Evolutionary conservation across 1,140 invertebrate genomes (phyloP).

Genomic region (Calephelis nemesis): DNA sequence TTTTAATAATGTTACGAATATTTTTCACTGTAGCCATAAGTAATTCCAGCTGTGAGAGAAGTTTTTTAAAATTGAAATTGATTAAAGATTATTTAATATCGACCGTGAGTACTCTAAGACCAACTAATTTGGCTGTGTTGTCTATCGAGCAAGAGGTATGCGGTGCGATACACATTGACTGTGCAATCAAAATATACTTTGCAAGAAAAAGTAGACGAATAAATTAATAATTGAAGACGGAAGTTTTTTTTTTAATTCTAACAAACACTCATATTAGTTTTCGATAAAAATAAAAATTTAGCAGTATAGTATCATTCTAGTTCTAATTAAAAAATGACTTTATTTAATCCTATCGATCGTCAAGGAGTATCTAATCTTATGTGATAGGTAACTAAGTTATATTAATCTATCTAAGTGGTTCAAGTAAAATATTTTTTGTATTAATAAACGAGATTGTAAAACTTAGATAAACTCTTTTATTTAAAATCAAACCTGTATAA

Average conservation of each 20-base stretch:
- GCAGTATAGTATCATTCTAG: slow-evolving; percentile 2
- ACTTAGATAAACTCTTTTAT: slow-evolving; percentile 1
- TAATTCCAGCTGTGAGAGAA: slow-evolving; percentile 6
- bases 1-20: slow-evolving; percentile 9
- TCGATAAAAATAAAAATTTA: slow-evolving; percentile 10
- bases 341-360: slow-evolving; percentile 5
- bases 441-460: slow-evolving; percentile 15
- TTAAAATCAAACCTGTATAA: too few species aligned
- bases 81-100: slow-evolving; percentile 18
- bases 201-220: slow-evolving; percentile 14
- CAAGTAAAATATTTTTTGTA: neutral
- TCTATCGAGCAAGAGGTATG: slow-evolving; percentile 15
- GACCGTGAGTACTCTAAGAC: slow-evolving; percentile 17
- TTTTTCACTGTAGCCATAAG: slow-evolving; percentile 5
- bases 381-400: slow-evolving; percentile 7
- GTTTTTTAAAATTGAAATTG: slow-evolving; percentile 13
- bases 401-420: slow-evolving; percentile 6
- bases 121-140: slow-evolving; percentile 11
- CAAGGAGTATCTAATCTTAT: slow-evolving; percentile 6
- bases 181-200: slow-evolving; percentile 1
- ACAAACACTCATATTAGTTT: slow-evolving; percentile 4
- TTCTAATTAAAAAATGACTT: slow-evolving; percentile 7
- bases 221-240: slow-evolving; percentile 11
- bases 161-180: slow-evolving; percentile 10
- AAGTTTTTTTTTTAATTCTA: slow-evolving; percentile 18